Conservation (phyloP, 2,113 vertebrate genomes). For the Microcebus murinus region DNA sequence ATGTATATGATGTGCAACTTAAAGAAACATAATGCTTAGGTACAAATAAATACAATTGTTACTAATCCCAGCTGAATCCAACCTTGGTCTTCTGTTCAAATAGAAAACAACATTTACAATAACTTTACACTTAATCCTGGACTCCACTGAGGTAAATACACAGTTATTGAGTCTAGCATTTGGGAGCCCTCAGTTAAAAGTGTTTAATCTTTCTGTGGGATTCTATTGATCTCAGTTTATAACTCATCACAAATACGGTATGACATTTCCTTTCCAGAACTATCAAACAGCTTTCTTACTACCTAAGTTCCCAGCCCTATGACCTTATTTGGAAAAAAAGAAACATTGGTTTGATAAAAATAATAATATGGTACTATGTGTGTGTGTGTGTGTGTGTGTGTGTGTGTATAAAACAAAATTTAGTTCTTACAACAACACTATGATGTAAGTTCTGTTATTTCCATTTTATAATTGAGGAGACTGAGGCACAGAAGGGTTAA, state of each 20-base stretch:
- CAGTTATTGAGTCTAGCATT: background rate
- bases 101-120: conserved; percentile 32
- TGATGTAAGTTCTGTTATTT: background rate
- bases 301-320: background rate
- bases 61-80: background rate
- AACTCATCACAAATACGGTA: background rate
- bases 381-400: background rate
- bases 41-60: background rate
- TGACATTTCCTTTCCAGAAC: background rate
- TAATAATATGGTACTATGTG: background rate
- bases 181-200: background rate
- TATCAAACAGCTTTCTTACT: background rate
- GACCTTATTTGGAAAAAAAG: background rate
- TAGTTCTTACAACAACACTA: background rate
- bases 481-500: background rate
- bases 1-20: background rate
- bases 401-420: background rate
- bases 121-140: conserved; percentile 26
- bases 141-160: background rate
- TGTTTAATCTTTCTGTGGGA: background rate
- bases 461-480: background rate
- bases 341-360: background rate
- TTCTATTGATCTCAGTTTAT: conserved; percentile 5
- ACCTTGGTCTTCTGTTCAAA: background rate
- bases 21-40: background rate